Evolutionary conservation across 2,888 invertebrate genomes (phyloP).

Genomic region (Eudemis profundana): DNA sequence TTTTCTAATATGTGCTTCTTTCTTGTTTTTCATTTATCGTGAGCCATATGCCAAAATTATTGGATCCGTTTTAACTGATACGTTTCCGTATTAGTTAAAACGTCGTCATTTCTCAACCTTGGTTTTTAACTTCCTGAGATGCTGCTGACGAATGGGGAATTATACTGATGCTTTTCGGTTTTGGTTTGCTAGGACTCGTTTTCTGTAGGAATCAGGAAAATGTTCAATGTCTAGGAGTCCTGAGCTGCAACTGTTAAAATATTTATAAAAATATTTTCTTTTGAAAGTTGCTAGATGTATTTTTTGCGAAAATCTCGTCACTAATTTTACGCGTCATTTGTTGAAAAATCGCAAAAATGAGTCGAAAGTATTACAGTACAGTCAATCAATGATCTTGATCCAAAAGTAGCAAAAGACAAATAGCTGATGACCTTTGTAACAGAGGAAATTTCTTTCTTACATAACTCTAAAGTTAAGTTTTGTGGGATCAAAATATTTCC

Average conservation of each 20-base stretch:
- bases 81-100: too few species aligned
- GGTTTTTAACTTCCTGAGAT: constrained; percentile 22
- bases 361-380: constrained; percentile 25
- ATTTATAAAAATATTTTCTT: too few species aligned
- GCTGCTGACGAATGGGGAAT: constrained; percentile 29
- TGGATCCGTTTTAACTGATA: constrained; percentile 25
- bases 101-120: too few species aligned
- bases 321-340: constrained; percentile 12
- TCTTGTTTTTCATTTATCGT: too few species aligned
- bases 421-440: constrained; percentile 14
- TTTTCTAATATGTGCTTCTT: constrained; percentile 25
- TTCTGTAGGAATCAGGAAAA: neutral
- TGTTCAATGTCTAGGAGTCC: too few species aligned
- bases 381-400: constrained; percentile 29
- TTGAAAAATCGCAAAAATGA: constrained; percentile 3
- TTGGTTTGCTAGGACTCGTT: constrained; percentile 22
- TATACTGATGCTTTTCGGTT: constrained; percentile 27
- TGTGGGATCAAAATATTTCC: too few species aligned
- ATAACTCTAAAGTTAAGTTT: constrained; percentile 28
- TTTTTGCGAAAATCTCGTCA: constrained; percentile 12
- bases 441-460: constrained; percentile 29
- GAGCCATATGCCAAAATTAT: constrained; percentile 28
- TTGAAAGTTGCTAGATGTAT: too few species aligned
- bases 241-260: too few species aligned
- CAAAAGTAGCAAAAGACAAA: constrained; percentile 17